These are phyloP conservation scores for Suillia variegata DNA, from an alignment of 2,888 invertebrate genomes.

Conservation along the genomic window DNA sequence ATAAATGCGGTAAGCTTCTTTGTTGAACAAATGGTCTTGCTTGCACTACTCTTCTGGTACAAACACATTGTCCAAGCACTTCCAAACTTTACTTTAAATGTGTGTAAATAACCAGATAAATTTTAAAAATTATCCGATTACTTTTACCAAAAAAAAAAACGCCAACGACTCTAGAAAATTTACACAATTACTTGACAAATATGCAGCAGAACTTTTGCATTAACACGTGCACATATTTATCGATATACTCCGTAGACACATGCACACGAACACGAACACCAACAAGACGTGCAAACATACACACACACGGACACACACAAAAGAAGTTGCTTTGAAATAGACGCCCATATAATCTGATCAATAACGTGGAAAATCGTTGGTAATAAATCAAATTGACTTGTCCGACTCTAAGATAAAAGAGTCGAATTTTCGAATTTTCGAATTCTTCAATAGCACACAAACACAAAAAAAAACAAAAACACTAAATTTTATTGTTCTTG, in stretches of 20 bases:
- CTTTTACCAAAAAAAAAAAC: no score
- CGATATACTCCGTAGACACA: not conserved
- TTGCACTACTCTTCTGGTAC: no score
- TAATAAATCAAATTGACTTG: conserved; percentile 58
- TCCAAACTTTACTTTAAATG: no score
- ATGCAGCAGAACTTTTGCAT: not conserved
- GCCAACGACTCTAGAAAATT: no score
- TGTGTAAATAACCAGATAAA: no score
- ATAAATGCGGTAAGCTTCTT: no score
- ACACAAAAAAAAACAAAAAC: not conserved
- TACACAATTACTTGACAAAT: not conserved
- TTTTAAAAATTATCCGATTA: no score
- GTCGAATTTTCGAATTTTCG: not conserved
- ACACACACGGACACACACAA: not conserved
- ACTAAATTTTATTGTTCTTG: not conserved
- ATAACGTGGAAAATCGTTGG: conserved; percentile 59
- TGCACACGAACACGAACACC: not conserved
- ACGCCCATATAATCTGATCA: conserved; percentile 55
- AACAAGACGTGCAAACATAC: not conserved
- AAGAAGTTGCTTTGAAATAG: conserved; percentile 32
- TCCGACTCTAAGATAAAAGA: conserved; percentile 32
- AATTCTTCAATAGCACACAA: not conserved
- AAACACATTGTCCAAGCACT: no score
- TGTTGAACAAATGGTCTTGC: no score
- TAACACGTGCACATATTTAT: not conserved